phyloP scores from a whole-genome alignment of 2,113 vertebrate genomes.

The Tor tambroides region DNA sequence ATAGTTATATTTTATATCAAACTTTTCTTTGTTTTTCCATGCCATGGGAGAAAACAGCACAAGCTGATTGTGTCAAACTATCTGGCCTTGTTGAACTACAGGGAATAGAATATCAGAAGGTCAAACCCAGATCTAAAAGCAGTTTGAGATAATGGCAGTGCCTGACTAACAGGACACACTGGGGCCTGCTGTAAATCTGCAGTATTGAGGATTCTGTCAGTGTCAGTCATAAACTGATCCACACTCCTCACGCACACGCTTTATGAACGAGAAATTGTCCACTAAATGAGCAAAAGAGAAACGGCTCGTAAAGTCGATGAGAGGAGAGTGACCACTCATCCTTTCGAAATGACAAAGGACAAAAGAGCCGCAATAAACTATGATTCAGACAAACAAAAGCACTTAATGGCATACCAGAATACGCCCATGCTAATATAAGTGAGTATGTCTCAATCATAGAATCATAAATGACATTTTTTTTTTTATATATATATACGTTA shows the following conservation, averaged over 20 bases:
- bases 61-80: conserved; percentile 17
- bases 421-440: background rate
- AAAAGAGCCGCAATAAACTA: background rate
- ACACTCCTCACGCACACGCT: conserved; percentile 2
- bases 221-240: conserved; percentile 26
- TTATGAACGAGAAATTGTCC: conserved; percentile 33
- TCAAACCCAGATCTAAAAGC: background rate
- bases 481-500: too few relatives aligned
- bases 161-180: conserved; percentile 20
- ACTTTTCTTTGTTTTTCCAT: background rate
- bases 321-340: background rate
- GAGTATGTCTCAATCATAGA: background rate
- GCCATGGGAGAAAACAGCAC: background rate
- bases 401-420: background rate
- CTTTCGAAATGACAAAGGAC: conserved; percentile 3
- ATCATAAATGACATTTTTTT: background rate
- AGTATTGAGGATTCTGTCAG: conserved; percentile 5
- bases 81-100: background rate
- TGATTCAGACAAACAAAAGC: conserved; percentile 9
- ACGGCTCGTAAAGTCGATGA: conserved; percentile 4
- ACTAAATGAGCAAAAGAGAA: conserved; percentile 25
- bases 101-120: conserved; percentile 4
- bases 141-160: background rate
- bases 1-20: background rate
- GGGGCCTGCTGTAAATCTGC: conserved; percentile 19